A percentile compares a stretch with the other conserved stretches of the same genome.
Evolutionary conservation across 2,888 invertebrate genomes (phyloP).

Genomic region (Beris morrisii): DNA sequence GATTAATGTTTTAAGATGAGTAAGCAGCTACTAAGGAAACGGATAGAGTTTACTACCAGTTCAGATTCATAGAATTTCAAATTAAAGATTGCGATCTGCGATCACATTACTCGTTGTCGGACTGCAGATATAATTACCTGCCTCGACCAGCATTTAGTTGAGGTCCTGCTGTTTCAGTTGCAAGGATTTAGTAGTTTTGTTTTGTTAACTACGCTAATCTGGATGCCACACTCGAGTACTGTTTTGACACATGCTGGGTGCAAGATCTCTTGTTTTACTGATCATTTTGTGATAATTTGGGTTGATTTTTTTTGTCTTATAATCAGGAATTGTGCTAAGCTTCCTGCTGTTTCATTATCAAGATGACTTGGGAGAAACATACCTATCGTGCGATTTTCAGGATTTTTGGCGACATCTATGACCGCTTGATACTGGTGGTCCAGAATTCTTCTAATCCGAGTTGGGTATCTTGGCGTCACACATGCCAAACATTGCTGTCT

Average conservation of each 20-base stretch:
- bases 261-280: slow-evolving; percentile 31
- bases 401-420: too few relatives aligned
- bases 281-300: slow-evolving; percentile 23
- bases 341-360: too few relatives aligned
- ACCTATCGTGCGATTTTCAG: too few relatives aligned
- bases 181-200: background rate
- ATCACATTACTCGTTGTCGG: background rate
- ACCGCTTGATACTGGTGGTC: too few relatives aligned
- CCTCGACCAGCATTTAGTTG: slow-evolving; percentile 17
- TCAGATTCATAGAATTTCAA: too few relatives aligned
- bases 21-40: background rate
- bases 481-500: too few relatives aligned
- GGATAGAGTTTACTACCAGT: background rate
- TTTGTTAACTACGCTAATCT: slow-evolving; percentile 1
- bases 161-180: background rate
- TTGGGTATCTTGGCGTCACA: too few relatives aligned
- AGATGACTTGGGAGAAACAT: too few relatives aligned
- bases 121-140: slow-evolving; percentile 7
- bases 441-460: too few relatives aligned
- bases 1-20: slow-evolving; percentile 19
- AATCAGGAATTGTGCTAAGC: background rate
- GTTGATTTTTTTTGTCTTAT: slow-evolving; percentile 18
- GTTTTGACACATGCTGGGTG: slow-evolving; percentile 37
- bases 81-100: too few relatives aligned
- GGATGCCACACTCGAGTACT: slow-evolving; percentile 17